phyloP scores from a whole-genome alignment of 1,140 invertebrate species.

The Papilio xuthus region DNA sequence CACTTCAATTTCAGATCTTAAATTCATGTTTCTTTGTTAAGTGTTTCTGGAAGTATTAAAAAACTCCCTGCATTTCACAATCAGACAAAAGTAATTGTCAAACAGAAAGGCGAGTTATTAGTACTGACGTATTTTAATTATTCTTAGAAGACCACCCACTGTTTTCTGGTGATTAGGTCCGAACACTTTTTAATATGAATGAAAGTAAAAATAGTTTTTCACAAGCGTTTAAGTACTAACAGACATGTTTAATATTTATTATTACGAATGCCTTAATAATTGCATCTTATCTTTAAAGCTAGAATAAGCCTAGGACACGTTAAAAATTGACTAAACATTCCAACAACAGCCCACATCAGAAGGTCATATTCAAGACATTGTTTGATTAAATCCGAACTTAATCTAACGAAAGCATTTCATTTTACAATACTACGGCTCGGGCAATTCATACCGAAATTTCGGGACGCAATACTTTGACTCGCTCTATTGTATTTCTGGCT shows the following conservation, averaged over 20 bases:
- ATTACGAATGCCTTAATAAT: no score
- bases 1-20: neutral
- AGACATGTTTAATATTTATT: neutral
- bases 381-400: neutral
- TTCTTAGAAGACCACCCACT: constrained; percentile 15
- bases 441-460: constrained; percentile 23
- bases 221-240: neutral
- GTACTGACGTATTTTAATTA: neutral
- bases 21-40: neutral
- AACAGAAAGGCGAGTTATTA: constrained; percentile 11
- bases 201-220: neutral
- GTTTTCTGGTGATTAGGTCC: neutral
- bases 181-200: neutral
- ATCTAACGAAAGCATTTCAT: constrained; percentile 10
- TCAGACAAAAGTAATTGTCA: constrained; percentile 19
- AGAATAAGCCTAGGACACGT: no score
- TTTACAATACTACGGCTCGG: neutral
- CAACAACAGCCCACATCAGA: no score
- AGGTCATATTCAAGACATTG: no score
- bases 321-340: no score
- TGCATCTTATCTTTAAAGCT: no score
- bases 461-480: constrained; percentile 22
- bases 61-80: neutral
- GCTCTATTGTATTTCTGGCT: constrained; percentile 52
- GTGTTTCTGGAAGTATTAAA: neutral